A percentile compares a stretch with the other conserved stretches of the same genome.
Evolutionary conservation across 1,140 invertebrate species (phyloP).

Genomic region (Zaprionus capensis): DNA sequence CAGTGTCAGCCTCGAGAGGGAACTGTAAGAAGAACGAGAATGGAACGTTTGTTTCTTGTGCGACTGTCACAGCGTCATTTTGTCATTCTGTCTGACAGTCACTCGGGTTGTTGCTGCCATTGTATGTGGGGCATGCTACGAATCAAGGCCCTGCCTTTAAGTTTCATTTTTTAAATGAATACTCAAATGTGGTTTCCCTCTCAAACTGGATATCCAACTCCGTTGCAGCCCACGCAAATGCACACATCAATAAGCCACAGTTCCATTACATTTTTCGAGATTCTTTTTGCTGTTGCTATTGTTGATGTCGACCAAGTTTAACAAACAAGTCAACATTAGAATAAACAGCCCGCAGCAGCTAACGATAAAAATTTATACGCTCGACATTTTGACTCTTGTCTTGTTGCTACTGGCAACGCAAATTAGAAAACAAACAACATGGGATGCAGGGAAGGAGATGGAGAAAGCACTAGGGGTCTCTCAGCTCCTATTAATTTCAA

Average conservation of each 20-base stretch:
- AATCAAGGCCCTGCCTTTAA: slow-evolving; percentile 15
- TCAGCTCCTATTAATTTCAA: not conserved
- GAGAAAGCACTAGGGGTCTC: no score
- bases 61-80: not conserved
- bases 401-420: slow-evolving; percentile 35
- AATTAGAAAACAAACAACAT: slow-evolving; percentile 37
- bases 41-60: slow-evolving; percentile 27
- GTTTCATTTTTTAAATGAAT: not conserved
- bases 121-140: slow-evolving; percentile 37
- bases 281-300: not conserved
- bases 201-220: not conserved
- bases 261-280: not conserved
- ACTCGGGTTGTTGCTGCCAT: slow-evolving; percentile 31
- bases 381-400: slow-evolving; percentile 29
- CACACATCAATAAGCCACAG: slow-evolving; percentile 41
- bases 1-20: slow-evolving; percentile 42
- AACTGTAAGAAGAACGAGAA: slow-evolving; percentile 9
- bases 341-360: slow-evolving; percentile 40
- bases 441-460: not conserved
- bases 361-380: slow-evolving; percentile 33
- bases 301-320: not conserved
- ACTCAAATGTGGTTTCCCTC: not conserved
- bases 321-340: slow-evolving; percentile 29
- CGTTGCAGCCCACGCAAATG: slow-evolving; percentile 2
- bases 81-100: slow-evolving; percentile 23